Percentiles rank a stretch among this genome's conserved stretches.
Conservation (phyloP, 1,140 invertebrate genomes). For the Parasteatoda tepidariorum region DNA sequence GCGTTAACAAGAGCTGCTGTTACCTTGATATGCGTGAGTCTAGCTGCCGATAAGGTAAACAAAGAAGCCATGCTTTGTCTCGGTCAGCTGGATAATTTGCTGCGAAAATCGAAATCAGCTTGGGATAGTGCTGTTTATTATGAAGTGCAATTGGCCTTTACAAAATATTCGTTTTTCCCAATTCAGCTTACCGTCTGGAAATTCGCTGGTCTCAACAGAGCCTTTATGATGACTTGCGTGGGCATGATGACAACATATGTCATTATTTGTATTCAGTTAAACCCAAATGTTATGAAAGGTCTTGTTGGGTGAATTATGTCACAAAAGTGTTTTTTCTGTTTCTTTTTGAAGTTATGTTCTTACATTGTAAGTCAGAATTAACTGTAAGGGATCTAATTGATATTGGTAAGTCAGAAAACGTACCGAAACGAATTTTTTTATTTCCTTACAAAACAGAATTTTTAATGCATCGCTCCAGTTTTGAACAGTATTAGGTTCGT, state of each 20-base stretch:
- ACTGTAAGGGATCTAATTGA: too few relatives aligned
- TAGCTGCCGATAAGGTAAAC: neutral
- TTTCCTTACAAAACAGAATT: too few relatives aligned
- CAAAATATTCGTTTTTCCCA: neutral
- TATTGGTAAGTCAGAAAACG: too few relatives aligned
- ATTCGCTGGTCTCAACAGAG: constrained; percentile 4
- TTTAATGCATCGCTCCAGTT: too few relatives aligned
- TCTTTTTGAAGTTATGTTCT: too few relatives aligned
- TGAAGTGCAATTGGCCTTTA: constrained; percentile 28
- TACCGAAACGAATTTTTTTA: too few relatives aligned
- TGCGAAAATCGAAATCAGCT: neutral
- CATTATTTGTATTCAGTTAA: constrained; percentile 38
- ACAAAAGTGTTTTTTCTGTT: too few relatives aligned
- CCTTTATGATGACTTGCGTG: constrained; percentile 39
- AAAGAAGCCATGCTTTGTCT: neutral
- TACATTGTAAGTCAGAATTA: too few relatives aligned
- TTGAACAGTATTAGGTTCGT: too few relatives aligned
- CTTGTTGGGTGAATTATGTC: neutral
- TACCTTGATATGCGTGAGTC: neutral
- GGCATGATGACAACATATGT: constrained; percentile 47
- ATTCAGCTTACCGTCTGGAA: constrained; percentile 41
- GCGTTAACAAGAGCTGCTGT: neutral
- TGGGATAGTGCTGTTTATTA: neutral
- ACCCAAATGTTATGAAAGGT: constrained; percentile 30
- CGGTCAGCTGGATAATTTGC: neutral